Evolutionary conservation across 2,888 invertebrate species (phyloP), one percentile per base, ranked within the genome.

Genomic region (Drosophila rellima): DNA sequence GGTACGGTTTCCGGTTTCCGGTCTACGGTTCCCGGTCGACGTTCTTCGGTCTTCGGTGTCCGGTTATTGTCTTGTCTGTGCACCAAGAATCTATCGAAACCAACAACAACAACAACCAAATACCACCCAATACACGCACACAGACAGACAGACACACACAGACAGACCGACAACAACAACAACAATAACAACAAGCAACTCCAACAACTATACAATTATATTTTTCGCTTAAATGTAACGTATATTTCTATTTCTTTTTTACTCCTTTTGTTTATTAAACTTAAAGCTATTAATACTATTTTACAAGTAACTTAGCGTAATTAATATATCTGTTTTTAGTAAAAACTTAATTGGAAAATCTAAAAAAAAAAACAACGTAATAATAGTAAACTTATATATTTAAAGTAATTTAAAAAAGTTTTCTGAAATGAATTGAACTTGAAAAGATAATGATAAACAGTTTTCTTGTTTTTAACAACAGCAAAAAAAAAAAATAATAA

Each of bases 401-500:
- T 81, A 84, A 87, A 83, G 88, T 89, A 87, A 87, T 82, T 84
- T 87, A 70, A 61, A 68, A 11, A 69, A 69, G 68, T 78, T 73
- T 83, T 81, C 74, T 80, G 59, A 85, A 76, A 63, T 59, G 69
- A 63, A 66, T 67, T 73, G 72, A 55, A 78, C 64, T 78, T 59
- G 18, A 57, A 65, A 54, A 39, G 26, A 56, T 61, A 76, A 55
- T 44, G 11, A 54, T 80, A 87, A 78, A 80, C 81, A 85, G 89
- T 89, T 89, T 88, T 89, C 89, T 88, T 88, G 85, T 89, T 88
- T 88, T 88, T 81, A 82, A 82, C 88, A 73, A 66, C 65, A 75
- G 59, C 69, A 68, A 74, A 29, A 1, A 35, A 45, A 4, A 35
- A 45, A 42, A 35, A 10, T 6, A 51, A 61, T 35, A 65, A n/a